Evolutionary conservation across 2,113 vertebrate species (phyloP).

Genomic region (Sitta europaea): DNA sequence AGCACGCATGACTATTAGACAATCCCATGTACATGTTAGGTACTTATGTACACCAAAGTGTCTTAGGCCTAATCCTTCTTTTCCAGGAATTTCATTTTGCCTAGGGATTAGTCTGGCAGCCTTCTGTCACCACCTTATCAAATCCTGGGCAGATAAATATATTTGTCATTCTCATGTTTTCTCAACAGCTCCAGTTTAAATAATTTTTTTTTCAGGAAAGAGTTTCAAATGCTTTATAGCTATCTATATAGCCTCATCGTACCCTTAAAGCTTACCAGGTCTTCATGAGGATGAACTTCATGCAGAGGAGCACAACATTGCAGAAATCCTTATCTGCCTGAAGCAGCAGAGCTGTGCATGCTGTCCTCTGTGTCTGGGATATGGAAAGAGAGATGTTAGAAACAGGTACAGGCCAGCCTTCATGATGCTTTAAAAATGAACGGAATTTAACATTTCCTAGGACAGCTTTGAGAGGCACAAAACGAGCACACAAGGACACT

Average conservation of each 20-base stretch:
- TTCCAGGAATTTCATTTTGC: not conserved
- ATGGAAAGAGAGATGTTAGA: not conserved
- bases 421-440: not conserved
- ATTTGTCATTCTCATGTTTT: not conserved
- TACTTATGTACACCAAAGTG: not conserved
- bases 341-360: not conserved
- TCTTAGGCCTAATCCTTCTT: not conserved
- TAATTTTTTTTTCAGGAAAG: not conserved
- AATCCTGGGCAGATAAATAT: not conserved
- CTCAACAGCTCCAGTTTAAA: not conserved
- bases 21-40: not conserved
- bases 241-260: not conserved
- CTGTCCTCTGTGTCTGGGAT: not conserved
- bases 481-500: not conserved
- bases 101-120: not conserved
- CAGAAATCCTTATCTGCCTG: not conserved
- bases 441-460: not conserved
- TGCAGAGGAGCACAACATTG: not conserved
- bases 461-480: not conserved
- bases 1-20: not conserved
- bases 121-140: not conserved
- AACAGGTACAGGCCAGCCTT: not conserved
- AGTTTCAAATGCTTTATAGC: not conserved
- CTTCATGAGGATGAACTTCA: not conserved
- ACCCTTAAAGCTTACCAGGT: not conserved